Base-by-base conservation (phyloP, 2,888 invertebrate species). In the Aelia acuminata region DNA sequence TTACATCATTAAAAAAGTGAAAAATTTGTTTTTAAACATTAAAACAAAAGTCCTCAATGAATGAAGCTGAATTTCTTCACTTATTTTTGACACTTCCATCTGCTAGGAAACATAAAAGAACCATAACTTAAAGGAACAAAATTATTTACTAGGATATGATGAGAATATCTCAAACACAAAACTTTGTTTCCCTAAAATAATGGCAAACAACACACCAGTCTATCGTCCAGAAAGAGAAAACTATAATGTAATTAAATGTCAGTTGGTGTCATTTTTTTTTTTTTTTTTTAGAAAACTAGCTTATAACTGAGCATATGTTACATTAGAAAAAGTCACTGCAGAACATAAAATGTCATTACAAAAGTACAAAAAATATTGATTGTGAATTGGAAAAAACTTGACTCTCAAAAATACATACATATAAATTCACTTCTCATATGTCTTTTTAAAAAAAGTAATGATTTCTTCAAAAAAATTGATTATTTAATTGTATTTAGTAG, bases 321-420 rank as follows among this genome's bases (percentile, higher is more conserved):
- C 0, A 57, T 57, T 13, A 57, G 11, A 26, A n/a, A 57, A 57
- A 57, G 26, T 26, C 57, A 57, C 26, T 57, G 57, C 26, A 63
- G 63, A 63, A 15, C 26, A 31, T 63, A 63, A 31, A 63, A 31
- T 31, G 1, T 2, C 31, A 1, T 63, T 63, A 31, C 63, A 63
- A 63, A 63, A 63, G 31, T 63, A 63, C 63, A 63, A 31, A 63
- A 63, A 63, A 63, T 63, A 31, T 31, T 63, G 63, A 31, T 31
- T 26, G 18, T 63, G 63, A 63, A 31, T 31, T 18, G 63, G 18
- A 63, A 31, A 63, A 63, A 53, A 57, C 26, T 57, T 26, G 26
- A 7, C 26, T 57, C n/a, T 57, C 13, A 7, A 57, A 18, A 63
- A 63, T 63, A 31, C 31, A 31, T 31, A 63, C 31, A 22, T 31